Evolutionary conservation across 2,888 invertebrate genomes (phyloP), one percentile per base, ranked within the genome.

Genomic region (Trichopria drosophilae): DNA sequence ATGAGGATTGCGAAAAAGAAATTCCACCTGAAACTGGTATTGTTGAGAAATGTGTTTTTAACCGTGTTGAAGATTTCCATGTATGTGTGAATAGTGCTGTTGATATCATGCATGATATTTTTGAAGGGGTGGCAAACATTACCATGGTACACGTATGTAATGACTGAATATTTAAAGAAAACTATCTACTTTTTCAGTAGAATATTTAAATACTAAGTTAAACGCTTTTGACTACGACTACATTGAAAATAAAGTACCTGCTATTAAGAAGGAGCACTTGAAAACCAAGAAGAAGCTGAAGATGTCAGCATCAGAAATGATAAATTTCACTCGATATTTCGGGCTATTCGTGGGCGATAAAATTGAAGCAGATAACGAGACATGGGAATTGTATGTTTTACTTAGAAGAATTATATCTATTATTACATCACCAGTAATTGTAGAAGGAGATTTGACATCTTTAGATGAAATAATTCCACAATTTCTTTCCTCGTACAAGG

Each of bases 21-120:
- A 13, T n/a, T 43, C 19, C 23, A 39, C 7, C 19, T 19, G 32
- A 50, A 44, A 50, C 39, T 15, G 32, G 50, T 6, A 43, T 44
- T n/a, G n/a, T n/a, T n/a, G n/a, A n/a, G n/a, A n/a, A n/a, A n/a
- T n/a, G n/a, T n/a, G n/a, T n/a, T n/a, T n/a, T n/a, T n/a, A n/a
- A 46, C 32, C 6, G 13, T n/a, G 36, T 52, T n/a, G 6, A 37
- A 12, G 41, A 31, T 12, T 51, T 46, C 36, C 51, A 51, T 46
- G 13, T 46, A 18, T 36, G 12, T 9, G 45, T 39, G 20, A 46
- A 31, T 39, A 23, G 31, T 4, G 12, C 39, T 15, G 31, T 32
- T 13, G 39, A 46, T 23, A 13, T 46, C 9, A 46, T 46, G 46
- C 46, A 50, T 6, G 43, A 43, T 13, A 12, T 37, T 10, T 44